These are phyloP conservation scores for Ceratotherium simum DNA, from an alignment of 2,113 vertebrate genomes.

Conservation along the genomic window DNA sequence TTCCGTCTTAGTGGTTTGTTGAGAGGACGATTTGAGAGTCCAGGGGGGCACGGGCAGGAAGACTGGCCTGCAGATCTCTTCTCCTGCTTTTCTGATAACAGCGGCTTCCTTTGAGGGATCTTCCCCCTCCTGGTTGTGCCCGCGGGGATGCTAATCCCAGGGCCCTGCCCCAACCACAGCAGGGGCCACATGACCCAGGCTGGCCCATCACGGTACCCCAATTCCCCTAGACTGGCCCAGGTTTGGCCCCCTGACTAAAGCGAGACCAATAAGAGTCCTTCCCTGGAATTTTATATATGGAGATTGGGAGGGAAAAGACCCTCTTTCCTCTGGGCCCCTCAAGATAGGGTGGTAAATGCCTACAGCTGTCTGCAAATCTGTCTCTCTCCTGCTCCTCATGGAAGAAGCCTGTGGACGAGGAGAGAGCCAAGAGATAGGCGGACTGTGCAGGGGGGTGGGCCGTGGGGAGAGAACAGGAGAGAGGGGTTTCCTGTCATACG, in stretches of 20 bases:
- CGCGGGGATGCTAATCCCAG: not conserved
- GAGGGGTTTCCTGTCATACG: not conserved
- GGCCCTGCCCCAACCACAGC: not conserved
- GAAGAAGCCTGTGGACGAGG: not conserved
- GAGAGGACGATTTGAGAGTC: not conserved
- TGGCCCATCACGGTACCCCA: too few species aligned
- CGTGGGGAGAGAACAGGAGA: not conserved
- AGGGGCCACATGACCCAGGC: not conserved
- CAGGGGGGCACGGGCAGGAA: not conserved
- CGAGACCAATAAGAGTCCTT: not conserved
- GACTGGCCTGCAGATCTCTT: not conserved
- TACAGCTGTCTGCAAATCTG: not conserved
- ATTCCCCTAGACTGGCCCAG: not conserved
- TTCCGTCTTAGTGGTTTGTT: not conserved
- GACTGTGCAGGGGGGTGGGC: not conserved
- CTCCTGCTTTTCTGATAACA: not conserved
- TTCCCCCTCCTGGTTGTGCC: not conserved
- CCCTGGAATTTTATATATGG: not conserved
- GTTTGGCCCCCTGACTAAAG: not conserved
- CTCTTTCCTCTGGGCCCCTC: not conserved
- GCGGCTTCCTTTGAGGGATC: not conserved
- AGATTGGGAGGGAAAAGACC: not conserved
- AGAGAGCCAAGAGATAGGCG: not conserved
- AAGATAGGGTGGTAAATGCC: not conserved
- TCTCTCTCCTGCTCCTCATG: not conserved